phyloP scores from a whole-genome alignment of 2,113 vertebrate species.

The Proterorhinus semilunaris region DNA sequence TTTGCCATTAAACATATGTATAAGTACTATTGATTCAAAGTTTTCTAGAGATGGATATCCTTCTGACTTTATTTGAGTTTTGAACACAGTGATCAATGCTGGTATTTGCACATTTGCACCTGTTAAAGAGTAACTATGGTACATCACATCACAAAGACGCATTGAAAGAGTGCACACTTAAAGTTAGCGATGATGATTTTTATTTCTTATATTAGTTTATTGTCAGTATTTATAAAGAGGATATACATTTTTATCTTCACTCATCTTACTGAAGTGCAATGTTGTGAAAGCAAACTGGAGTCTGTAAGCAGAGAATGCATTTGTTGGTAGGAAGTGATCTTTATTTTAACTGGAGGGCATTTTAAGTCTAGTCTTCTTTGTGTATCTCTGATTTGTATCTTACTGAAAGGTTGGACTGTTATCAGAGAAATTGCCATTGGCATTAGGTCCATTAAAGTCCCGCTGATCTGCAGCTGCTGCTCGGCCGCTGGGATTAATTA shows the following conservation, averaged over 20 bases:
- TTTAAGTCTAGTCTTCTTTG: background rate
- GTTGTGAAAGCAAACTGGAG: background rate
- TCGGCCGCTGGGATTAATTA: slow-evolving; percentile 54
- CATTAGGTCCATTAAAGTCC: slow-evolving; percentile 33
- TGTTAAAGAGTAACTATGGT: slow-evolving; percentile 60
- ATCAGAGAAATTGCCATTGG: slow-evolving; percentile 18
- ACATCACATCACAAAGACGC: background rate
- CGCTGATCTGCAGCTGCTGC: slow-evolving; percentile 48
- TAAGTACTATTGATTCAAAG: background rate
- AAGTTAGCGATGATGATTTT: background rate
- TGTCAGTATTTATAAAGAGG: background rate
- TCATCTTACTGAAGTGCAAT: background rate
- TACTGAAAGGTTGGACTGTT: slow-evolving; percentile 18
- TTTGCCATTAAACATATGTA: background rate
- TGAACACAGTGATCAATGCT: background rate
- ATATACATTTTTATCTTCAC: background rate
- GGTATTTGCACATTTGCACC: slow-evolving; percentile 16
- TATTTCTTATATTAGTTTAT: background rate
- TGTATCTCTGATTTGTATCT: slow-evolving; percentile 14
- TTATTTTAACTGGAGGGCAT: background rate
- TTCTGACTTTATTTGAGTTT: background rate
- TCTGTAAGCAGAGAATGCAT: background rate
- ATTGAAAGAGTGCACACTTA: slow-evolving; percentile 13
- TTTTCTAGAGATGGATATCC: slow-evolving; percentile 2
- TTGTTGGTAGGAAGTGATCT: background rate